Conservation (phyloP, 2,113 vertebrate species). For the Bufo gargarizans region DNA sequence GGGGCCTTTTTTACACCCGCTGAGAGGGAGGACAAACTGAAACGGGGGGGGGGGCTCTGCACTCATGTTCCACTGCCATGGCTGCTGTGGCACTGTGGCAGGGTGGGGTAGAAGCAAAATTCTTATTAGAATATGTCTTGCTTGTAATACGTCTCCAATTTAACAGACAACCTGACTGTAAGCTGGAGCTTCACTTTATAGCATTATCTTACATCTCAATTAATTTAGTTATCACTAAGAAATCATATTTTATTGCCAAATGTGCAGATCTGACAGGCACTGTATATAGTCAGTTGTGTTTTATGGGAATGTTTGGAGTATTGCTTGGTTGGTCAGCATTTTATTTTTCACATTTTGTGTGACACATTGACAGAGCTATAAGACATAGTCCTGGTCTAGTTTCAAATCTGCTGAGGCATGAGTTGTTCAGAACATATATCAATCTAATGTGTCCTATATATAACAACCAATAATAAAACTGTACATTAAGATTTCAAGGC, state of each 20-base stretch:
- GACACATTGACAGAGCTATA: conserved; percentile 14
- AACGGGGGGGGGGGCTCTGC: too few species aligned
- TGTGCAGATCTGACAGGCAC: not conserved
- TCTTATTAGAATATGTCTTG: not conserved
- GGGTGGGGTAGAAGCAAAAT: too few species aligned
- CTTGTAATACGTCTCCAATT: not conserved
- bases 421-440: conserved; percentile 11
- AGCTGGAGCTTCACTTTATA: not conserved
- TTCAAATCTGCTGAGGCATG: conserved; percentile 26
- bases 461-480: conserved; percentile 27
- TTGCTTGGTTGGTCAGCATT: conserved; percentile 17
- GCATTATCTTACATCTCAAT: not conserved
- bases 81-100: too few species aligned
- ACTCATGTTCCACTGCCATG: too few species aligned
- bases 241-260: conserved; percentile 3
- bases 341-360: not conserved
- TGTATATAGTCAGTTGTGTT: not conserved
- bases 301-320: not conserved
- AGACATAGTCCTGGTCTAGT: not conserved
- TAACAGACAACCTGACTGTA: not conserved
- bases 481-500: not conserved
- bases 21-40: too few species aligned
- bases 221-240: not conserved
- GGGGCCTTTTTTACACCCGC: too few species aligned
- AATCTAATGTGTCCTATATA: conserved; percentile 12